Conservation (phyloP, 2,113 vertebrate genomes). For the Lophotis ruficrista region DNA sequence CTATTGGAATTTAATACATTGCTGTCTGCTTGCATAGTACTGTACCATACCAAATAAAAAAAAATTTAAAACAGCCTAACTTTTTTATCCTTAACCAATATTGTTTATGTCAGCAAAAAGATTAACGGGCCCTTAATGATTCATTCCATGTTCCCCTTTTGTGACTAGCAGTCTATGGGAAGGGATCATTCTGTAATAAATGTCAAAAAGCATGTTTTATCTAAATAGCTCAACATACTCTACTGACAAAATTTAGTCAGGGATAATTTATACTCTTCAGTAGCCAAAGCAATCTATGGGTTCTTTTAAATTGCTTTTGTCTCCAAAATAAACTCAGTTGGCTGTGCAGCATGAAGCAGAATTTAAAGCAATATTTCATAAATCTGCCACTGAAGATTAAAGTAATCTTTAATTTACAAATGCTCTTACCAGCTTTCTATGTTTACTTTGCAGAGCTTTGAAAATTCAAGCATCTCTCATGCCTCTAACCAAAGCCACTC, state of each 20-base stretch:
- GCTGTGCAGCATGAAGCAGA: slow-evolving; percentile 67
- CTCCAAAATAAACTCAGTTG: slow-evolving; percentile 76
- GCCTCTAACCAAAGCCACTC: background rate
- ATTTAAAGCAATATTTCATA: slow-evolving; percentile 75
- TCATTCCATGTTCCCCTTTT: slow-evolving; percentile 17
- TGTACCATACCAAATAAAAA: slow-evolving; percentile 23
- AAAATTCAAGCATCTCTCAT: slow-evolving; percentile 32
- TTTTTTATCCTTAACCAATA: slow-evolving; percentile 22
- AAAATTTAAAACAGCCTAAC: background rate
- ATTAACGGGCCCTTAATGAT: slow-evolving; percentile 62
- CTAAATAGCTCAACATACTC: slow-evolving; percentile 70
- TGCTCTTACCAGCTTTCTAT: slow-evolving; percentile 32
- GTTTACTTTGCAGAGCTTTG: slow-evolving; percentile 54
- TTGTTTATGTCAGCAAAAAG: slow-evolving; percentile 54
- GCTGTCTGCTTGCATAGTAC: slow-evolving; percentile 26
- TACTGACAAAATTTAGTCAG: slow-evolving; percentile 70
- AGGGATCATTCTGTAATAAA: slow-evolving; percentile 73
- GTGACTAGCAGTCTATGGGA: slow-evolving; percentile 39
- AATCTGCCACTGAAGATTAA: slow-evolving; percentile 76
- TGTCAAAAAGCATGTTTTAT: slow-evolving; percentile 74
- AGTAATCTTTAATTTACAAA: slow-evolving; percentile 77
- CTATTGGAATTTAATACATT: slow-evolving; percentile 41
- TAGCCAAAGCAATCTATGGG: slow-evolving; percentile 69
- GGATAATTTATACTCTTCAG: slow-evolving; percentile 71
- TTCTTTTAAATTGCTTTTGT: slow-evolving; percentile 77